A percentile compares a stretch with the other conserved stretches of the same genome.
phyloP scores from a whole-genome alignment of 2,888 invertebrate species.

The Incurvaria masculella region DNA sequence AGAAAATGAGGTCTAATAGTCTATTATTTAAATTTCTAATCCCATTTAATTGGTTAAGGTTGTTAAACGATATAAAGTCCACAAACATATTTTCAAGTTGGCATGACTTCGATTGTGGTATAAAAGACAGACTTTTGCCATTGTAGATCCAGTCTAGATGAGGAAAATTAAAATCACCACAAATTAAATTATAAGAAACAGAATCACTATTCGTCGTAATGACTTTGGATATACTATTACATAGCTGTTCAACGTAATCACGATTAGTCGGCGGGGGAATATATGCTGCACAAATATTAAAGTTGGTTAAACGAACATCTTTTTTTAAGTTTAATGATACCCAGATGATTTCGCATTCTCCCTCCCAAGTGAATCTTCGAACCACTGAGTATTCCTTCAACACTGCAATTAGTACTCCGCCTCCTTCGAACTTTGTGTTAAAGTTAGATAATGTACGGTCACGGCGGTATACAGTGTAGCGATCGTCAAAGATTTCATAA shows the following conservation, averaged over 20 bases:
- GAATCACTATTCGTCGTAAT: background rate
- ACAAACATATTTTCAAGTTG: background rate
- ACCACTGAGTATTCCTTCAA: no score
- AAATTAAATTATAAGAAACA: background rate
- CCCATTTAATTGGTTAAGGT: background rate
- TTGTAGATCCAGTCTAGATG: background rate
- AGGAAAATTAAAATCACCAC: background rate
- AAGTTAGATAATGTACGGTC: background rate
- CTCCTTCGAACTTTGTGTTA: background rate
- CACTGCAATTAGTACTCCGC: background rate
- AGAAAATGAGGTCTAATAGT: background rate
- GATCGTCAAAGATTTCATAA: background rate
- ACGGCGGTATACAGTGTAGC: background rate
- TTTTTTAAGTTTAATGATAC: no score
- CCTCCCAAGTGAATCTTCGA: no score
- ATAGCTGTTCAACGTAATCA: background rate
- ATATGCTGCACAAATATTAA: background rate
- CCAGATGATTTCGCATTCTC: no score
- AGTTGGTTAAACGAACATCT: no score
- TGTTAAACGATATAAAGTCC: background rate
- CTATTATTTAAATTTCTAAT: background rate
- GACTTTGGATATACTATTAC: background rate
- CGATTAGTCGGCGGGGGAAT: background rate
- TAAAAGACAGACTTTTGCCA: no score
- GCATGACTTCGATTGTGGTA: no score